Evolutionary conservation across 2,888 invertebrate genomes (phyloP), one percentile per base, ranked within the genome.

Genomic region (Thymelicus lineola): DNA sequence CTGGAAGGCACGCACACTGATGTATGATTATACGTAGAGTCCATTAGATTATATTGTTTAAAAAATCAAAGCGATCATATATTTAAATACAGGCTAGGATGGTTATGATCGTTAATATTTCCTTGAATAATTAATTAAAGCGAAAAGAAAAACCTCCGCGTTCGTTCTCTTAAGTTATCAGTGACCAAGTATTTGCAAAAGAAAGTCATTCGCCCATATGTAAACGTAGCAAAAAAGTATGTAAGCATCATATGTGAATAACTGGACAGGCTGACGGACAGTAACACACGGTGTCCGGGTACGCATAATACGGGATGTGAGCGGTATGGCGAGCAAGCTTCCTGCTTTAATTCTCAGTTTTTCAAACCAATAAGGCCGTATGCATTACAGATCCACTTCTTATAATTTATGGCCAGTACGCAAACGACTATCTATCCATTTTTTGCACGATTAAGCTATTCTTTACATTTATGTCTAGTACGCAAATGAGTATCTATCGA

Each of bases 281-380:
- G 86, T 84, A 86, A 75, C 80, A 75, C 81, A 82, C 84, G 85
- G 87, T 84, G 87, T 88, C 87, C 88, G 88, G 86, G 86, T 86
- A 77, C 85, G 81, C 81, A 74, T 74, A 74, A 74, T 76, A 75
- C 76, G 75, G 87, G 86, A 87, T 86, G 83, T 81, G 80, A 86
- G 84, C 86, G 85, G 86, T 86, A 83, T 83, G 84, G 79, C 79
- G 78, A 80, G 76, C 77, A 69, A 79, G 81, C 86, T 90, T 89
- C 89, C 89, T 88, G 88, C 85, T 77, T 83, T 81, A 80, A 86
- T 84, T 81, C 80, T 83, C 80, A 81, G 82, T 89, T 90, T 89
- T 89, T 89, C 80, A 81, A 75, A 79, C 80, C 48, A 66, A 80
- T 81, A 84, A 82, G 84, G 81, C 83, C 80, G 85, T 80, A 82